Conservation (phyloP, 2,888 invertebrate species). For the Adelphocoris suturalis region DNA sequence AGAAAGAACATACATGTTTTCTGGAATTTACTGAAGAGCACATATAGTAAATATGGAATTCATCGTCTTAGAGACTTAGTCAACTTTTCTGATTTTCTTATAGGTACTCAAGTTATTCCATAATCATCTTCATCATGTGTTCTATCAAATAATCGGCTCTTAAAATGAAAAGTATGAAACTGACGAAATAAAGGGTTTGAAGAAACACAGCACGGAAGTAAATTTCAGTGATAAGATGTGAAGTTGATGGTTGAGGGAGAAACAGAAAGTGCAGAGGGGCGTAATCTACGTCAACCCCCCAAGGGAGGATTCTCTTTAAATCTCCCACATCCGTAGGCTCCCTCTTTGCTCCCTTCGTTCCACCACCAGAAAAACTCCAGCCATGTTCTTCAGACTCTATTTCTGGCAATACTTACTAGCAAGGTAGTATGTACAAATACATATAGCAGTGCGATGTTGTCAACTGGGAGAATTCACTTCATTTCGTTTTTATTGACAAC, state of each 20-base stretch:
- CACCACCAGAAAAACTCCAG: not conserved
- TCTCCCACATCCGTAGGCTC: slow-evolving; percentile 37
- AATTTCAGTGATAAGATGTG: slow-evolving; percentile 9
- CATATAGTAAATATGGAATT: too few relatives aligned
- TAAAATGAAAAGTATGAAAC: too few relatives aligned
- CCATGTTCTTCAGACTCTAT: slow-evolving; percentile 13
- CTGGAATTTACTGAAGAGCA: too few relatives aligned
- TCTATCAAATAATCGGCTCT: too few relatives aligned
- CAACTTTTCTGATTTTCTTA: too few relatives aligned
- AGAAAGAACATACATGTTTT: too few relatives aligned
- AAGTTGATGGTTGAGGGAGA: slow-evolving; percentile 1
- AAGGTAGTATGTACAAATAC: not conserved
- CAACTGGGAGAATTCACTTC: too few relatives aligned
- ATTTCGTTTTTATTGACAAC: too few relatives aligned
- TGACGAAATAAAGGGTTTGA: not conserved
- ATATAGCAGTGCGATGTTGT: too few relatives aligned
- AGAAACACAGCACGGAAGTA: not conserved
- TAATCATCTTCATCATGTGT: too few relatives aligned
- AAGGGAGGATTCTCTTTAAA: slow-evolving; percentile 40
- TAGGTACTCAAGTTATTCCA: too few relatives aligned
- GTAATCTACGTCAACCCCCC: slow-evolving; percentile 38
- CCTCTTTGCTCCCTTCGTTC: not conserved
- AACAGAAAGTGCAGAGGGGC: slow-evolving; percentile 31
- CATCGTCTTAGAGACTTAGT: too few relatives aligned
- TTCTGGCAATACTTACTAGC: slow-evolving; percentile 3